Evolutionary conservation across 1,140 invertebrate genomes (phyloP), one percentile per base, ranked within the genome.

Genomic region (Orchesella cincta): DNA sequence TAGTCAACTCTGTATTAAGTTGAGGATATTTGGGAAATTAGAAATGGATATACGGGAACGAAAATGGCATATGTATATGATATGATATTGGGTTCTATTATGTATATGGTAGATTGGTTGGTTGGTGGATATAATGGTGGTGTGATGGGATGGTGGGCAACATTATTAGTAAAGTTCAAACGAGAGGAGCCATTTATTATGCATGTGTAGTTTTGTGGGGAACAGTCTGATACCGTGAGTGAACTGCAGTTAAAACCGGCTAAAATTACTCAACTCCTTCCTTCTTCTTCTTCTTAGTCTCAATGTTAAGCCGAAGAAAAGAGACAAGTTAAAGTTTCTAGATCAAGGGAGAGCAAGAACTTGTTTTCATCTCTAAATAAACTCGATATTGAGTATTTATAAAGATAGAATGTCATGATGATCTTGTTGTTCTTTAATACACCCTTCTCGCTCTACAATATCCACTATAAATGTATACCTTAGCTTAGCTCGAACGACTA

Each of bases 321-420:
- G 39, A 20, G 39, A 46, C 39, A 46, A 46, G 39, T 46, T 46
- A 46, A 46, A 46, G 8, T 46, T 46, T 46, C 8, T 12, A 46
- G 52, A 57, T 57, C 52, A 57, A 12, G 52, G 23, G 23, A 57
- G 23, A 46, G 52, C 8, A 57, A 57, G 12, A 18, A 57, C 12
- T 57, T n/a, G 12, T 57, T 23, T 23, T 57, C 52, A 57, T 57
- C 23, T 57, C 52, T 57, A 57, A 57, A 57, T 57, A 57, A 57
- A 57, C 52, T 57, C 52, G 23, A 57, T 57, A 57, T 57, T 57
- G 52, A 57, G 52, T 57, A 57, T 57, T 57, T 57, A 57, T 57
- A 57, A 57, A 57, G 52, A 57, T 57, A 57, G 52, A 12, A 57
- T 57, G 52, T 57, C 23, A n/a, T 14, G 52, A 57, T 23, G 23